A percentile compares a stretch with the other conserved stretches of the same genome.
Evolutionary conservation across 2,113 vertebrate species (phyloP).

Genomic region (Anoura caudifer): DNA sequence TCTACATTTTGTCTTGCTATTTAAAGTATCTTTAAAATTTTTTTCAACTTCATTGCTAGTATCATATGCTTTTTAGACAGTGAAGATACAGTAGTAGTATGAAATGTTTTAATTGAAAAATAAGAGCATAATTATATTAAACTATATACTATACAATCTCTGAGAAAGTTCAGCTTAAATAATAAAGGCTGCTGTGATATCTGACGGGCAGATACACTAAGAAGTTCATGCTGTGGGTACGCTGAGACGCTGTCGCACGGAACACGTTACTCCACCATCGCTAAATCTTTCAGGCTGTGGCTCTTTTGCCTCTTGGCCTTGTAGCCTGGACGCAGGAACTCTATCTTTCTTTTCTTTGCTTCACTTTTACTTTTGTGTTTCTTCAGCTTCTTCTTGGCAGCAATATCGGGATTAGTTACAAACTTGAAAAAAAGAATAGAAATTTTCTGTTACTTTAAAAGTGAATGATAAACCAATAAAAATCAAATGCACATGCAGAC

Average conservation of each 20-base stretch:
- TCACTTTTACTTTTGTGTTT: slow-evolving; percentile 94
- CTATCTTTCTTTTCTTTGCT: slow-evolving; percentile 95
- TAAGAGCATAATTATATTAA: slow-evolving; percentile 40
- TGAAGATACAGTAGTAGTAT: background rate
- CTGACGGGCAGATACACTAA: background rate
- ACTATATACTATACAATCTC: slow-evolving; percentile 52
- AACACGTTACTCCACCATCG: slow-evolving; percentile 87
- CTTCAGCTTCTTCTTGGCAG: slow-evolving; percentile 95
- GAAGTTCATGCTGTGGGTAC: background rate
- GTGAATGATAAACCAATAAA: background rate
- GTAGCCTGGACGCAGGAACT: slow-evolving; percentile 87
- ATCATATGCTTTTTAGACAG: background rate
- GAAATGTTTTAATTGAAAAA: slow-evolving; percentile 52
- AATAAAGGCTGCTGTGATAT: background rate
- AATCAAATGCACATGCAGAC: background rate
- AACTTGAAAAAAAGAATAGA: slow-evolving; percentile 80
- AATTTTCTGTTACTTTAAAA: slow-evolving; percentile 12
- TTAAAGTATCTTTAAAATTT: background rate
- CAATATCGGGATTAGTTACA: slow-evolving; percentile 94
- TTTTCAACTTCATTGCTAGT: background rate
- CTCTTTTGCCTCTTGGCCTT: slow-evolving; percentile 91
- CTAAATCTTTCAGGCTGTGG: slow-evolving; percentile 88
- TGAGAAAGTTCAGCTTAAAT: slow-evolving; percentile 30
- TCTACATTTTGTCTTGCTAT: background rate
- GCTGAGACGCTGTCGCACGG: background rate